phyloP scores from a whole-genome alignment of 2,888 invertebrate genomes.

The Ditula angustiorana region DNA sequence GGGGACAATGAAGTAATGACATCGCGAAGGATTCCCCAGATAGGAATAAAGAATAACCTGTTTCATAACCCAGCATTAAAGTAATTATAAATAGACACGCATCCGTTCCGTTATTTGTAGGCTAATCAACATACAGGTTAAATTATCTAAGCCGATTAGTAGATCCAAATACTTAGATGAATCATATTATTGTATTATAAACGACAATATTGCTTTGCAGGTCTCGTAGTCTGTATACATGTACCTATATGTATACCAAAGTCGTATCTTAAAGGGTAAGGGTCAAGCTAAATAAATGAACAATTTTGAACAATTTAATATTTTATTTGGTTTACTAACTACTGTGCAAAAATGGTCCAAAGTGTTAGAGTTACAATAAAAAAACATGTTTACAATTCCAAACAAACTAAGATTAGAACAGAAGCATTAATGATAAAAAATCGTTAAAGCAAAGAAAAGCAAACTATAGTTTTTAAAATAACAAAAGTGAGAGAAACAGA shows the following conservation, averaged over 20 bases:
- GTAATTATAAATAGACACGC: slow-evolving; percentile 22
- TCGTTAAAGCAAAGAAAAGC: background rate
- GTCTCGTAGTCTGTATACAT: background rate
- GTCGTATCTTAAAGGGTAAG: slow-evolving; percentile 40
- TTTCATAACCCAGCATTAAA: slow-evolving; percentile 5
- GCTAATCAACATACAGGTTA: slow-evolving; percentile 18
- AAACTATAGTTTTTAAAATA: background rate
- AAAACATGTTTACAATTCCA: background rate
- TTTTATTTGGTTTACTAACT: slow-evolving; percentile 36
- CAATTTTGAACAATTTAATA: slow-evolving; percentile 36
- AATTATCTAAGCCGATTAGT: background rate
- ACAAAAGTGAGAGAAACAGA: too few relatives aligned
- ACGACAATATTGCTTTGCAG: background rate
- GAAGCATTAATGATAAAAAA: background rate
- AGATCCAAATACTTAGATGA: background rate
- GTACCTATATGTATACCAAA: too few relatives aligned
- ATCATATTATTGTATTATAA: background rate
- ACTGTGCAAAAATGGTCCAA: slow-evolving; percentile 20
- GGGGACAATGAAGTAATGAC: slow-evolving; percentile 38
- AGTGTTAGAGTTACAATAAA: background rate
- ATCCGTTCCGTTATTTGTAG: slow-evolving; percentile 15
- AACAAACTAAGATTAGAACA: background rate
- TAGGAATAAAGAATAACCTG: background rate
- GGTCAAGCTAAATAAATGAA: slow-evolving; percentile 45
- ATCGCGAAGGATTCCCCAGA: background rate